Evolutionary conservation across 2,113 vertebrate genomes (phyloP).

Genomic region (Ciconia maguari): DNA sequence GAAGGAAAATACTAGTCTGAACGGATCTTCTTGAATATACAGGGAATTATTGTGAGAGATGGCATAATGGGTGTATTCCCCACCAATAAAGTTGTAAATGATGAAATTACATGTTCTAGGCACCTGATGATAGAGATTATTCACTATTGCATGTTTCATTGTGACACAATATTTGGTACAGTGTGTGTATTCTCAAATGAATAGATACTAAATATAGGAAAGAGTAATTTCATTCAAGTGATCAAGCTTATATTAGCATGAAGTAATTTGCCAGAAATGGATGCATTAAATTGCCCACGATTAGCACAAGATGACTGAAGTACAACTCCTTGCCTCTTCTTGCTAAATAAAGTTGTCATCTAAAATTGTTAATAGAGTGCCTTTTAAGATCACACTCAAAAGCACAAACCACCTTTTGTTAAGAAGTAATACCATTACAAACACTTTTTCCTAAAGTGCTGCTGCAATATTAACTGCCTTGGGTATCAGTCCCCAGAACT

Average conservation of each 20-base stretch:
- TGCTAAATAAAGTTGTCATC: background rate
- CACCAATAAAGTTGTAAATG: background rate
- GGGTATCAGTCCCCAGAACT: background rate
- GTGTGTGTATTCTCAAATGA: background rate
- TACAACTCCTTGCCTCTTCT: background rate
- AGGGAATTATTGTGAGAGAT: background rate
- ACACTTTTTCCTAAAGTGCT: background rate
- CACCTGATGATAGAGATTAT: background rate
- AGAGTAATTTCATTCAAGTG: background rate
- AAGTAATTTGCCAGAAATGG: background rate
- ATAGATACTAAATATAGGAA: background rate
- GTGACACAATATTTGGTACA: constrained; percentile 20
- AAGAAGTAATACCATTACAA: background rate
- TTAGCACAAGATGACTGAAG: background rate
- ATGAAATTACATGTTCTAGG: background rate
- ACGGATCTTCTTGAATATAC: background rate
- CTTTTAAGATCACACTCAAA: background rate
- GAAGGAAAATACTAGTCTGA: background rate
- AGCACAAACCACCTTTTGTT: background rate
- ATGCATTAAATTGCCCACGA: background rate
- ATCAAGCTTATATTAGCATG: background rate
- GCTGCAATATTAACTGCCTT: background rate
- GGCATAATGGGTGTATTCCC: background rate
- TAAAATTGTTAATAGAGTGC: background rate
- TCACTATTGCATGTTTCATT: constrained; percentile 1